Evolutionary conservation across 2,113 vertebrate genomes (phyloP).

Genomic region (Daboia siamensis): DNA sequence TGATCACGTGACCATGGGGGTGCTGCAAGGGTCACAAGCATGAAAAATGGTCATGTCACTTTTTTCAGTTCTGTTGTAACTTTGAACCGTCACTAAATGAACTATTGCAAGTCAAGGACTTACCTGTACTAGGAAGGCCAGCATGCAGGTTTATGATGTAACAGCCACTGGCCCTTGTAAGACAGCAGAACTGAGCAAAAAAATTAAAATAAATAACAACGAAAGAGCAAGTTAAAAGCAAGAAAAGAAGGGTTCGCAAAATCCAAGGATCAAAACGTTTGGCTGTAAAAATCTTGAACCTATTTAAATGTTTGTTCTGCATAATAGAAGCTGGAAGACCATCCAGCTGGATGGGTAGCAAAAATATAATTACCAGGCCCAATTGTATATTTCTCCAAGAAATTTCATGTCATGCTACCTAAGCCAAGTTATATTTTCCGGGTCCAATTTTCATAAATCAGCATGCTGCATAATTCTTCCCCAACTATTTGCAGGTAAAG

Average conservation of each 20-base stretch:
- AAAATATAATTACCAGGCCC: slow-evolving; percentile 59
- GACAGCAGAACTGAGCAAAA: rapidly evolving
- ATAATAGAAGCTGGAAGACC: slow-evolving; percentile 65
- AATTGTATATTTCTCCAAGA: slow-evolving; percentile 77
- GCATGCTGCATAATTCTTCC: slow-evolving; percentile 62
- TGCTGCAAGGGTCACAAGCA: not conserved
- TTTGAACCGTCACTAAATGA: not conserved
- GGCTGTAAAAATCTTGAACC: slow-evolving; percentile 35
- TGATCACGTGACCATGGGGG: not conserved
- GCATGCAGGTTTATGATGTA: not conserved
- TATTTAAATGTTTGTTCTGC: slow-evolving; percentile 61
- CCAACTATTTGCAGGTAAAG: slow-evolving; percentile 75
- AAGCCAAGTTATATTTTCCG: slow-evolving; percentile 68
- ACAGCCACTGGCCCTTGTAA: not conserved
- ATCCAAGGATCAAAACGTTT: rapidly evolving
- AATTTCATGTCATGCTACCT: slow-evolving; percentile 69
- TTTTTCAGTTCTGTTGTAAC: not conserved
- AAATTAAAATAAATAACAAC: not conserved
- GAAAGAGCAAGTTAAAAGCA: not conserved
- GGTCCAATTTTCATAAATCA: slow-evolving; percentile 84
- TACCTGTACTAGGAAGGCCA: no score
- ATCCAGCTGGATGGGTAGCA: slow-evolving; percentile 38
- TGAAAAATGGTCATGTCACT: not conserved
- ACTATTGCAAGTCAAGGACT: not conserved
- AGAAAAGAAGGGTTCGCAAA: rapidly evolving